Evolutionary conservation across 2,797 vertebrate species (phyloP), one percentile per base, ranked within the genome.

Genomic region (Rhinophrynus dorsalis): DNA sequence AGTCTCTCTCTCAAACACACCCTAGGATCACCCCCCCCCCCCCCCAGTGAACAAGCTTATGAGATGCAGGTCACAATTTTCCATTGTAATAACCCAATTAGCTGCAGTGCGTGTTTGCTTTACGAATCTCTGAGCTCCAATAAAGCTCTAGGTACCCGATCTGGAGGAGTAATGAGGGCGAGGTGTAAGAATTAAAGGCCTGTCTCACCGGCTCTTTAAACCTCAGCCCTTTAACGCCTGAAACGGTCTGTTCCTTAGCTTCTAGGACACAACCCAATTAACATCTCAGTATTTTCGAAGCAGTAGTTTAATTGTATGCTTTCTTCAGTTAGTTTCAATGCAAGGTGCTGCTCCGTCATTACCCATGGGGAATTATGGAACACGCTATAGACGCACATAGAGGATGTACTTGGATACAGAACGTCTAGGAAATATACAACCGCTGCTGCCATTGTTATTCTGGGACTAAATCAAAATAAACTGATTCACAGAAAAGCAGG

Each of bases 71-170:
- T 73, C 69, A 73, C 89, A 82, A 87, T 91, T 91, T 91, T 90
- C 90, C 89, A 88, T 88, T 76, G 84, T 88, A 88, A 88, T 90
- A 90, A 91, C 88, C 89, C 89, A 91, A 91, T 91, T 91, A 90
- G 89, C 86, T 86, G 87, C 86, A 86, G 87, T 85, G 81, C 81
- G 86, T 90, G 87, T 91, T 91, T 90, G 90, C 89, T 92, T 91
- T 92, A 91, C 88, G 90, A 92, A 92, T 89, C 89, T 91, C 90
- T 85, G 81, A 91, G 89, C 90, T 90, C 89, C 89, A 89, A 91
- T 92, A 92, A 92, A 76, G 90, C 90, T 85, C 88, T 86, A 87
- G 84, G 87, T 89, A 89, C 88, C 81, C 77, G 69, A 82, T 86
- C 86, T 88, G 89, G 87, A 84, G 89, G 84, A 90, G 89, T 90